phyloP scores from a whole-genome alignment of 2,113 vertebrate species.

The Pavo muticus region DNA sequence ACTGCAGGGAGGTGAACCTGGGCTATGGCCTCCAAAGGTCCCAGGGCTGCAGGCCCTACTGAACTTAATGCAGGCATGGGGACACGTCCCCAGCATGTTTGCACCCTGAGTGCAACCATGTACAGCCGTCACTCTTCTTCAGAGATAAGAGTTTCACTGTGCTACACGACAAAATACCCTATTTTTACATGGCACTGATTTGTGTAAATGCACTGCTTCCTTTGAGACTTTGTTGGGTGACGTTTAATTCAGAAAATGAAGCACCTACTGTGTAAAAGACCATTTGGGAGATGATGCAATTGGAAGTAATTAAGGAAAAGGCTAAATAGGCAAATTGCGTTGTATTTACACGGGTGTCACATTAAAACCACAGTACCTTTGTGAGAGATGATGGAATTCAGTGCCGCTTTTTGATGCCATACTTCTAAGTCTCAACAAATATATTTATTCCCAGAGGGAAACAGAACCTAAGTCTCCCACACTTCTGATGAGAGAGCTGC shows the following conservation, averaged over 20 bases:
- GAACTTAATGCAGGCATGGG: accelerated
- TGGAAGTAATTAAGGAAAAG: background rate
- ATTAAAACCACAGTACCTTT: background rate
- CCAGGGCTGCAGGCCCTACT: background rate
- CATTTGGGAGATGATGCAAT: background rate
- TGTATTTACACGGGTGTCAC: background rate
- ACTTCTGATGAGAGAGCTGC: background rate
- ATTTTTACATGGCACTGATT: background rate
- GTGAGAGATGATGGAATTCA: background rate
- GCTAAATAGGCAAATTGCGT: background rate
- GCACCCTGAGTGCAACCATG: background rate
- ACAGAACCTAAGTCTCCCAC: background rate
- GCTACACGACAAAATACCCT: accelerated
- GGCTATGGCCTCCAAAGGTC: background rate
- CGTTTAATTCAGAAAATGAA: background rate
- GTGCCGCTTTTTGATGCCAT: background rate
- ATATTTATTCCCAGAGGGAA: background rate
- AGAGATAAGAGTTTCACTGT: background rate
- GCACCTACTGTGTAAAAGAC: background rate
- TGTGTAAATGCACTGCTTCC: background rate
- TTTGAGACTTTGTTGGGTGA: background rate
- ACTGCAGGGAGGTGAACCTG: background rate
- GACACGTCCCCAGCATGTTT: background rate
- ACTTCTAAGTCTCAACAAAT: background rate
- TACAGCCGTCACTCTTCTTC: background rate